These are phyloP conservation scores for Fragum whitleyi DNA, from an alignment of 2,888 invertebrate genomes.

Conservation along the genomic window DNA sequence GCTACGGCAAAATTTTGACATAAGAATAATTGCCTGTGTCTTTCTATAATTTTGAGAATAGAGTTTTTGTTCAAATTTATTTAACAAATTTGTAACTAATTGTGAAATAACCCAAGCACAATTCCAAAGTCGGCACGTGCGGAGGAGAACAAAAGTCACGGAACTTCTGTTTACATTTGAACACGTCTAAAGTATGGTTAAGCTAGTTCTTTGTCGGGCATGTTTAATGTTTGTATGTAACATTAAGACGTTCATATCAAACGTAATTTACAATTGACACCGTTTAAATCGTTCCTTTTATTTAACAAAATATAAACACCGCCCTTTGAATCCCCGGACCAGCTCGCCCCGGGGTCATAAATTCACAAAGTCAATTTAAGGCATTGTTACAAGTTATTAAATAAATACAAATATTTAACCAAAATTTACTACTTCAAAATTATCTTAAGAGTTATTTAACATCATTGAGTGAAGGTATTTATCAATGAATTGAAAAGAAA, in stretches of 20 bases:
- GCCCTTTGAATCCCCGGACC: constrained; percentile 6
- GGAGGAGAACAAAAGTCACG: neutral
- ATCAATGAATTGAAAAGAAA: constrained; percentile 19
- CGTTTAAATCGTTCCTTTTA: constrained; percentile 15
- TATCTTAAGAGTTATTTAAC: constrained; percentile 15
- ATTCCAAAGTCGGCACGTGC: neutral
- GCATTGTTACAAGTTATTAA: constrained; percentile 26
- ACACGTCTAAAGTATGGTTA: neutral
- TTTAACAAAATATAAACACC: constrained; percentile 14
- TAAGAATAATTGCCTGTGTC: too few species aligned
- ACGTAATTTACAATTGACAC: constrained; percentile 9
- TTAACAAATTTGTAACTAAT: too few species aligned
- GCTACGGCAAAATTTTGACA: too few species aligned
- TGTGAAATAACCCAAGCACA: too few species aligned
- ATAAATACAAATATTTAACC: constrained; percentile 27
- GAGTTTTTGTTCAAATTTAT: too few species aligned
- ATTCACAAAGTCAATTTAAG: constrained; percentile 26
- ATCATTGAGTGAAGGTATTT: constrained; percentile 18
- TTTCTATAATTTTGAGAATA: too few species aligned
- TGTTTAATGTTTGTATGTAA: constrained; percentile 15
- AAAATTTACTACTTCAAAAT: constrained; percentile 15
- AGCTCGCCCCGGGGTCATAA: constrained; percentile 23
- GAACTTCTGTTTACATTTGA: neutral
- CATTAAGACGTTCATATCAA: constrained; percentile 12
- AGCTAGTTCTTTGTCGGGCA: constrained; percentile 11